Evolutionary conservation across 2,797 vertebrate genomes (phyloP).

Genomic region (Loris lydekkerianus): DNA sequence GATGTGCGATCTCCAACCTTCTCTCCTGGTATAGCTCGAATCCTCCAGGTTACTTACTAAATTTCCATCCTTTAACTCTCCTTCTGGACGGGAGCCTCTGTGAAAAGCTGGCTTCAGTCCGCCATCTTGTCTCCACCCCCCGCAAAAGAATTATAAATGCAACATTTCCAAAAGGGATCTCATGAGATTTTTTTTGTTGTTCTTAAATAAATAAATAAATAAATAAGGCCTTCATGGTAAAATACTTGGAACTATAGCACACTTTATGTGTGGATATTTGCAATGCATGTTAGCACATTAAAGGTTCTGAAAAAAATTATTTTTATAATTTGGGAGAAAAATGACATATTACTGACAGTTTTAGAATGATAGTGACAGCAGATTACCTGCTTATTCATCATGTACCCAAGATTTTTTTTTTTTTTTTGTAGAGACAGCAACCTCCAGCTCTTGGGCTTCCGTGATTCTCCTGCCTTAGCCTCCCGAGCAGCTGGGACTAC

Average conservation of each 20-base stretch:
- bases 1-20: too few relatives aligned
- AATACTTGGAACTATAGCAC: background rate
- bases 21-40: too few relatives aligned
- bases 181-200: background rate
- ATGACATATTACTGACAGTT: background rate
- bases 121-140: too few relatives aligned
- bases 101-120: too few relatives aligned
- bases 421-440: too few relatives aligned
- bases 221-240: background rate
- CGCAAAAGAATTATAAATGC: background rate
- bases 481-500: too few relatives aligned
- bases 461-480: too few relatives aligned
- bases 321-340: background rate
- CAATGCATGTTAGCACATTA: background rate
- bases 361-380: background rate
- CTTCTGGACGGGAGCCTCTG: too few relatives aligned
- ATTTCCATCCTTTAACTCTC: too few relatives aligned
- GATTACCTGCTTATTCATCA: background rate
- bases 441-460: too few relatives aligned
- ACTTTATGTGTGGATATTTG: background rate
- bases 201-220: background rate
- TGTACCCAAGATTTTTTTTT: background rate
- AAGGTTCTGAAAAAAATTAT: background rate
- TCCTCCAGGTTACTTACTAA: too few relatives aligned
- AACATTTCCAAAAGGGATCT: background rate